These are phyloP conservation scores for Siniperca undulata DNA, from an alignment of 2,797 vertebrate species.

Conservation along the genomic window DNA sequence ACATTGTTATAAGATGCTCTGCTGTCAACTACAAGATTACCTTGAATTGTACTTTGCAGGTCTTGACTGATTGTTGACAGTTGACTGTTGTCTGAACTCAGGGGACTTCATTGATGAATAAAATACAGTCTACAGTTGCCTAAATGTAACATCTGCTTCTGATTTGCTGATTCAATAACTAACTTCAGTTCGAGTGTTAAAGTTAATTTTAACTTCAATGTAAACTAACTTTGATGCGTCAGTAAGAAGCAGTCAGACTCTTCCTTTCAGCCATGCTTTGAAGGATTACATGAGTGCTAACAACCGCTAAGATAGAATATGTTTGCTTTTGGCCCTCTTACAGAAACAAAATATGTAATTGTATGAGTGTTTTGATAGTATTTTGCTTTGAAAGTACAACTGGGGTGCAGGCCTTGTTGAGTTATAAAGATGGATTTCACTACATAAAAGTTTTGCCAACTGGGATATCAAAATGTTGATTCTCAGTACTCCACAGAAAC, in stretches of 20 bases:
- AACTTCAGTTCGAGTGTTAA: not conserved
- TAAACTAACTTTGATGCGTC: not conserved
- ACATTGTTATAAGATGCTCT: not conserved
- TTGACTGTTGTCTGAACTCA: not conserved
- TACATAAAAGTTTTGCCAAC: constrained; percentile 29
- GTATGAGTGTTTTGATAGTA: not conserved
- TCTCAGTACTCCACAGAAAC: constrained; percentile 36
- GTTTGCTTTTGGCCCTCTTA: not conserved
- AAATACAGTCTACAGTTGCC: not conserved
- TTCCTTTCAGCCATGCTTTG: constrained; percentile 12
- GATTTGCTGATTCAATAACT: not conserved
- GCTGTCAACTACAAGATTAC: not conserved
- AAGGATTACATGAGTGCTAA: not conserved
- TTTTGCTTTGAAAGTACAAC: constrained; percentile 10
- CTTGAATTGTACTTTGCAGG: not conserved
- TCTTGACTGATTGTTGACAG: not conserved
- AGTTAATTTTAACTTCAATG: not conserved
- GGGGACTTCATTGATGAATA: not conserved
- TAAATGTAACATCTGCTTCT: not conserved
- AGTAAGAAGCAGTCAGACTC: not conserved
- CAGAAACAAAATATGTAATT: not conserved
- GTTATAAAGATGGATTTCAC: constrained; percentile 38
- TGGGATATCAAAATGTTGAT: constrained; percentile 48
- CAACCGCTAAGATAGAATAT: not conserved
- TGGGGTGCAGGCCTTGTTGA: not conserved